These are phyloP conservation scores for Formica aserva DNA, from an alignment of 2,888 invertebrate genomes.

Conservation along the genomic window DNA sequence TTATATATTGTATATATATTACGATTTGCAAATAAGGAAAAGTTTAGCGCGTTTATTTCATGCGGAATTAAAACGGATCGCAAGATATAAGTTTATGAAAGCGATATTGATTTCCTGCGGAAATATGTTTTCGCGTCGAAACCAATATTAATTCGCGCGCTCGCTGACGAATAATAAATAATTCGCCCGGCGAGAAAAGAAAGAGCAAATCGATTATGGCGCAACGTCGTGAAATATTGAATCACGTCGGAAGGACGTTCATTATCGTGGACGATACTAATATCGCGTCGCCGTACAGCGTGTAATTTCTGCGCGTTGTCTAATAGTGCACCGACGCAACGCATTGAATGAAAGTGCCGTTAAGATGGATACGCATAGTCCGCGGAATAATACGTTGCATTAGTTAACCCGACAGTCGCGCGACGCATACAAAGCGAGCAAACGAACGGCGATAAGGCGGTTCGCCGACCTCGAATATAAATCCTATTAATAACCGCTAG, in stretches of 20 bases:
- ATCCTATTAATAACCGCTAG: constrained; percentile 71
- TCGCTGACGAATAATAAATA: constrained; percentile 7
- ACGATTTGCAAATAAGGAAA: background rate
- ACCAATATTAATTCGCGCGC: constrained; percentile 22
- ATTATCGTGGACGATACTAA: constrained; percentile 72
- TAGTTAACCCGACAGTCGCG: constrained; percentile 73
- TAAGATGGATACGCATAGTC: constrained; percentile 74
- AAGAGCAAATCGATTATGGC: constrained; percentile 29
- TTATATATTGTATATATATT: no score
- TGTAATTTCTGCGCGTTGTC: constrained; percentile 71
- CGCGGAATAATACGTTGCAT: constrained; percentile 73
- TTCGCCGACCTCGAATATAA: constrained; percentile 74
- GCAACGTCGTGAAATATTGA: constrained; percentile 51
- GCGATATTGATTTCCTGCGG: background rate
- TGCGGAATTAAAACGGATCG: background rate
- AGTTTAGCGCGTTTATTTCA: background rate
- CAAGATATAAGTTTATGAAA: background rate
- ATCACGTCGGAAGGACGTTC: constrained; percentile 67
- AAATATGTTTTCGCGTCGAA: background rate
- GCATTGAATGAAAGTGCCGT: constrained; percentile 78
- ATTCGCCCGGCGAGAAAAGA: background rate
- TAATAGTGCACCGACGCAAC: constrained; percentile 70
- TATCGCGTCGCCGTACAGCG: constrained; percentile 68
- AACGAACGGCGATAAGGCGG: constrained; percentile 72
- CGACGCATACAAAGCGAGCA: constrained; percentile 71